phyloP scores from a whole-genome alignment of 1,140 invertebrate genomes.

The Dolichoris vasculosae region DNA sequence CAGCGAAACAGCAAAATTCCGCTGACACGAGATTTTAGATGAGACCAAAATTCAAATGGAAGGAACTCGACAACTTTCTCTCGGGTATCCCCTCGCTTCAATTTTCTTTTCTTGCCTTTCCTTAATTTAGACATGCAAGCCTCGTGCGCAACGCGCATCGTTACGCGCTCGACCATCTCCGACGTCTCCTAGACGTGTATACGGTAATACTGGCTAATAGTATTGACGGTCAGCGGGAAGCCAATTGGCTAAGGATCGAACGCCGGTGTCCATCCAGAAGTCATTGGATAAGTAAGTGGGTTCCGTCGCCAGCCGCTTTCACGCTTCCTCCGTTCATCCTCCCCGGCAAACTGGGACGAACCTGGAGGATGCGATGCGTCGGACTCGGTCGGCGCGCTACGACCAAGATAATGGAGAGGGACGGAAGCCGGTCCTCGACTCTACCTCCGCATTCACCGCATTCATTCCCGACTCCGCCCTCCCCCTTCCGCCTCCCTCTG shows the following conservation, averaged over 20 bases:
- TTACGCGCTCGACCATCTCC: background rate
- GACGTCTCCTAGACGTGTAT: background rate
- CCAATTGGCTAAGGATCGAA: background rate
- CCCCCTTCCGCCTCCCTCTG: background rate
- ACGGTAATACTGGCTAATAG: background rate
- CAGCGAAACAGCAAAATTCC: conserved; percentile 3
- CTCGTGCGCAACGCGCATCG: conserved; percentile 5
- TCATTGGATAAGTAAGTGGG: background rate
- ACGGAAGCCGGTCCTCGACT: background rate
- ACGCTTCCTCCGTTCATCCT: background rate
- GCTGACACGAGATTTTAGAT: background rate
- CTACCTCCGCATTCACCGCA: background rate
- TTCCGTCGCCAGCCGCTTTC: background rate
- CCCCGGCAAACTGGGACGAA: background rate
- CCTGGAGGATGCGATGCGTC: background rate
- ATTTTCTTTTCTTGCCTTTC: background rate
- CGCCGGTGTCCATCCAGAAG: background rate
- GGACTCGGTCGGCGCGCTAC: background rate
- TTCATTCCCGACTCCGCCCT: background rate
- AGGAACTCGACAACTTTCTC: background rate
- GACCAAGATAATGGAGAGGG: background rate
- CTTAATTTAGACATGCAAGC: conserved; percentile 31
- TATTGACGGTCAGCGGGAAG: background rate
- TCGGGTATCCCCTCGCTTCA: background rate
- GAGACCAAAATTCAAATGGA: background rate